Evolutionary conservation across 2,888 invertebrate species (phyloP).

Genomic region (Boloria selene): DNA sequence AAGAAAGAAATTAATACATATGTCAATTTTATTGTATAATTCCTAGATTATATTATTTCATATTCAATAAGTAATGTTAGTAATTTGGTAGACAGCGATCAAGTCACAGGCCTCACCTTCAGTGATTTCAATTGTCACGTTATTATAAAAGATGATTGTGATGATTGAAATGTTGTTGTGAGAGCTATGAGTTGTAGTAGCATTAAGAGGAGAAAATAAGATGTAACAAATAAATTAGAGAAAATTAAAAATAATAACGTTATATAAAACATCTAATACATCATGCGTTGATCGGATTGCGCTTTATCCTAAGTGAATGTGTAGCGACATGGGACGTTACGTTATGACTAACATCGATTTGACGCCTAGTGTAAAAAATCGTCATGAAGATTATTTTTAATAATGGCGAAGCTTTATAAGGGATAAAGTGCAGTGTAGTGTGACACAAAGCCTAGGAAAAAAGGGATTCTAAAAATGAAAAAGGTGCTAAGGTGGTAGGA

Average conservation of each 20-base stretch:
- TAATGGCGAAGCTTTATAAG: conserved; percentile 61
- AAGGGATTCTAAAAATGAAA: conserved; percentile 65
- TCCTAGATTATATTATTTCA: background rate
- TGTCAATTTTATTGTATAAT: conserved; percentile 13
- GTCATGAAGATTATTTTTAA: conserved; percentile 40
- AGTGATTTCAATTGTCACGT: conserved; percentile 12
- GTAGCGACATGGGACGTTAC: conserved; percentile 14
- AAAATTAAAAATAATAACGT: conserved; percentile 25
- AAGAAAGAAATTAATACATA: conserved; percentile 46
- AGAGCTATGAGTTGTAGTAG: conserved; percentile 30
- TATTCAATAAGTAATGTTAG: conserved; percentile 4
- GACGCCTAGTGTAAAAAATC: conserved; percentile 16
- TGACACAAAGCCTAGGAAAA: conserved; percentile 61
- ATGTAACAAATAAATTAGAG: conserved; percentile 41
- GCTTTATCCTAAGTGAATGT: conserved; percentile 19
- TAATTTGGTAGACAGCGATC: conserved; percentile 26
- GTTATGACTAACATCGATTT: conserved; percentile 14
- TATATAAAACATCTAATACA: conserved; percentile 56
- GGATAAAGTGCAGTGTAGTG: conserved; percentile 60
- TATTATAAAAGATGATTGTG: conserved; percentile 2
- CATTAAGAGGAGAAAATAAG: conserved; percentile 12
- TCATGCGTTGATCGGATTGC: conserved; percentile 53
- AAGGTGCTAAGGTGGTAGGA: conserved; percentile 60
- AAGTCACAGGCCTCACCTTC: conserved; percentile 36
- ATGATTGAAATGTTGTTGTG: conserved; percentile 26